A percentile compares a stretch with the other conserved stretches of the same genome.
phyloP scores from a whole-genome alignment of 2,888 invertebrate genomes.

The Norana najaformis region DNA sequence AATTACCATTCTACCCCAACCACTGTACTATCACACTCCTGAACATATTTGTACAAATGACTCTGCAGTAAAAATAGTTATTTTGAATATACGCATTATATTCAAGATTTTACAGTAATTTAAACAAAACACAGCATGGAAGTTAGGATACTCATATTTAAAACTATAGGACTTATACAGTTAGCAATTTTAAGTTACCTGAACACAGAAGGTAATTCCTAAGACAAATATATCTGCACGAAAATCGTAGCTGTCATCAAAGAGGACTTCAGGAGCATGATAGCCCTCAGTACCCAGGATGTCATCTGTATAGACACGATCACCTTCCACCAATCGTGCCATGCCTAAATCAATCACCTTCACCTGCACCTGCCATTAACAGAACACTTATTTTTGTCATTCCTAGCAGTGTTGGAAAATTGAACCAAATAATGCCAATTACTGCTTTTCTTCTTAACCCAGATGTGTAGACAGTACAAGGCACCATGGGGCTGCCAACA shows the following conservation, averaged over 20 bases:
- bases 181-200: slow-evolving; percentile 36
- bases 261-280: slow-evolving; percentile 46
- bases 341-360: slow-evolving; percentile 46
- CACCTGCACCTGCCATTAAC: slow-evolving; percentile 35
- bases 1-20: not conserved
- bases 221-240: slow-evolving; percentile 46
- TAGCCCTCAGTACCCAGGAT: slow-evolving; percentile 46
- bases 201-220: slow-evolving; percentile 45
- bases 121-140: not conserved
- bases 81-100: not conserved
- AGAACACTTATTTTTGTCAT: not conserved
- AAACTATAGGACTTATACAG: not conserved
- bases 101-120: not conserved
- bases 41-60: not conserved
- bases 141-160: not conserved
- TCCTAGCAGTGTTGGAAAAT: not conserved
- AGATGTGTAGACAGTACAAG: too few species aligned
- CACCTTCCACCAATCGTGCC: slow-evolving; percentile 31
- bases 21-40: not conserved
- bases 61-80: not conserved
- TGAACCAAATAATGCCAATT: too few species aligned
- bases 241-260: slow-evolving; percentile 45
- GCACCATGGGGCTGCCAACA: too few species aligned
- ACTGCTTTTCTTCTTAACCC: too few species aligned
- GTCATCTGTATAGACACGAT: slow-evolving; percentile 45